phyloP scores from a whole-genome alignment of 1,140 invertebrate species.

The Nilaparvata lugens region DNA sequence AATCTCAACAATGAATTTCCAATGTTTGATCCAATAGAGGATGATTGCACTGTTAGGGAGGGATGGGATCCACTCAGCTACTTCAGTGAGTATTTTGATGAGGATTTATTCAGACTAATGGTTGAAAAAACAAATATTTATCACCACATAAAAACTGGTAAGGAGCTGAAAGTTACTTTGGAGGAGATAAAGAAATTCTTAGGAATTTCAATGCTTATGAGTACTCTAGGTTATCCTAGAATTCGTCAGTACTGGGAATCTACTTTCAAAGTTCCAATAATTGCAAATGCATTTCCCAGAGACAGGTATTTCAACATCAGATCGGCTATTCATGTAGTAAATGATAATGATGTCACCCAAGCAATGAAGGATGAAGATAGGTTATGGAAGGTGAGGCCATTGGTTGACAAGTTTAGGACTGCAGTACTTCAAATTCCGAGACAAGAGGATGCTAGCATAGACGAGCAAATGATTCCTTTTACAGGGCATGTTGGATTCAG shows the following conservation, averaged over 20 bases:
- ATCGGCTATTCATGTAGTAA: conserved; percentile 5
- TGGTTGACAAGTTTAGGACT: conserved; percentile 9
- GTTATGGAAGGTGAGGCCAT: conserved; percentile 15
- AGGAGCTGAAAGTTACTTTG: conserved; percentile 1
- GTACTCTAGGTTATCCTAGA: conserved; percentile 11
- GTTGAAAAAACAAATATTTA: too few species aligned
- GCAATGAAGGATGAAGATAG: conserved; percentile 1
- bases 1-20: too few species aligned
- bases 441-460: conserved; percentile 16
- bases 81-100: conserved; percentile 13
- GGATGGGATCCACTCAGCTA: conserved; percentile 9
- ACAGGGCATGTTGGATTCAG: conserved; percentile 19
- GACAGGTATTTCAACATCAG: conserved; percentile 10
- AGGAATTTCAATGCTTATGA: conserved; percentile 13
- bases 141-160: too few species aligned
- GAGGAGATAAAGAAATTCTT: conserved; percentile 16
- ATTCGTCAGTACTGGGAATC: conserved; percentile 12
- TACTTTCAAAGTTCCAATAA: background rate
- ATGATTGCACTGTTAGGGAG: conserved; percentile 5
- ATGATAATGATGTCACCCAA: conserved; percentile 2
- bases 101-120: conserved; percentile 9
- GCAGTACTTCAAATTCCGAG: background rate
- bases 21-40: background rate
- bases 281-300: conserved; percentile 9
- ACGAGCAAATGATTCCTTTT: too few species aligned